Evolutionary conservation across 2,113 vertebrate genomes (phyloP).

Genomic region (Stigmatopora argus): DNA sequence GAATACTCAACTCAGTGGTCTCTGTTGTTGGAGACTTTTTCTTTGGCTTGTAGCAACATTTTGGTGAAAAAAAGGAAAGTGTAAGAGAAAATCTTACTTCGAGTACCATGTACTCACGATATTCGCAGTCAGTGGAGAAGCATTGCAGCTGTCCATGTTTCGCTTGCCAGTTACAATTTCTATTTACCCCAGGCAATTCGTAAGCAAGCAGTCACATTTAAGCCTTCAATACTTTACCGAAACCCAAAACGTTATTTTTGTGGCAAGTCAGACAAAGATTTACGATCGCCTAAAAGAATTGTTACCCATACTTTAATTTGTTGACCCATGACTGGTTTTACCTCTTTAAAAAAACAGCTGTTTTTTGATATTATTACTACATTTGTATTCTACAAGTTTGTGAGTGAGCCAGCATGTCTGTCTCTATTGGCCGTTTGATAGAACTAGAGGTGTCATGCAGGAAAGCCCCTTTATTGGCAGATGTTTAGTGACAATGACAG

Average conservation of each 20-base stretch:
- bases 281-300: too few relatives aligned
- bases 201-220: too few relatives aligned
- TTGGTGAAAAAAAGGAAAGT: not conserved
- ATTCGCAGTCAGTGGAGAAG: too few relatives aligned
- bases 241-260: too few relatives aligned
- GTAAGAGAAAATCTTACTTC: not conserved
- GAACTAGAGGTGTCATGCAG: not conserved
- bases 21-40: not conserved
- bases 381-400: not conserved
- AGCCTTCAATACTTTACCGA: too few relatives aligned
- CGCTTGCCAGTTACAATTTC: too few relatives aligned
- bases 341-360: not conserved
- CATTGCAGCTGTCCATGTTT: too few relatives aligned
- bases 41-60: not conserved
- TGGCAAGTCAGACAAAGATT: too few relatives aligned
- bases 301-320: too few relatives aligned
- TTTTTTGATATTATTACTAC: not conserved
- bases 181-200: too few relatives aligned
- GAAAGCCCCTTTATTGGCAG: conserved; percentile 7
- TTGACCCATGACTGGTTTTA: not conserved
- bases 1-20: not conserved
- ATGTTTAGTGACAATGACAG: conserved; percentile 2
- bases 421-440: not conserved
- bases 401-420: not conserved
- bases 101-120: too few relatives aligned